Conservation (phyloP, 1,140 invertebrate species). For the Brachionus rubens region DNA sequence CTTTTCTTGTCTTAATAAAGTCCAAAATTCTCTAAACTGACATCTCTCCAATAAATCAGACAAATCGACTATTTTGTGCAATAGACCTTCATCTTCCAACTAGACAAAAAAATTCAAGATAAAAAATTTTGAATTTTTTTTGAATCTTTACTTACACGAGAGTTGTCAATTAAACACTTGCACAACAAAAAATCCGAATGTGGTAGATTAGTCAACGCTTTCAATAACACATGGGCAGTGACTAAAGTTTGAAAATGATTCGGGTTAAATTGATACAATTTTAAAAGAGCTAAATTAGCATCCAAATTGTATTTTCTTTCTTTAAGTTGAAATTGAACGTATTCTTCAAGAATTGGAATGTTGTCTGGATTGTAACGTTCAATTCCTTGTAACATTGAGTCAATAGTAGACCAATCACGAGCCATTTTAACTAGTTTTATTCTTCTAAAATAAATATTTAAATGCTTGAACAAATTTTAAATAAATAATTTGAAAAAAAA, state of each 20-base stretch:
- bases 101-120: conserved; percentile 51
- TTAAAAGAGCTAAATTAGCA: conserved; percentile 82
- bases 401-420: not conserved
- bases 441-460: no score
- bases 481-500: conserved; percentile 47
- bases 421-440: no score
- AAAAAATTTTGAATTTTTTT: not conserved
- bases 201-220: conserved; percentile 89
- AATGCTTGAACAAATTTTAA: no score
- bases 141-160: conserved; percentile 66
- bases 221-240: conserved; percentile 79
- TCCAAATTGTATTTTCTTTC: conserved; percentile 94
- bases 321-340: conserved; percentile 83
- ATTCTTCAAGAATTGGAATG: conserved; percentile 78
- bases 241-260: conserved; percentile 75
- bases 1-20: conserved; percentile 1
- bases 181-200: conserved; percentile 94
- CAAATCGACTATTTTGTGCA: conserved; percentile 79
- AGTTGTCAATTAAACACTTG: conserved; percentile 84
- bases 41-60: conserved; percentile 87
- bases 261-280: conserved; percentile 87
- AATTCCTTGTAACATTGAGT: conserved; percentile 42
- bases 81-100: conserved; percentile 75
- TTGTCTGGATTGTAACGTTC: conserved; percentile 83
- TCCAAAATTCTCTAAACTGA: conserved; percentile 86